Evolutionary conservation across 2,113 vertebrate genomes (phyloP).

Genomic region (Entomyzon cyanotis): DNA sequence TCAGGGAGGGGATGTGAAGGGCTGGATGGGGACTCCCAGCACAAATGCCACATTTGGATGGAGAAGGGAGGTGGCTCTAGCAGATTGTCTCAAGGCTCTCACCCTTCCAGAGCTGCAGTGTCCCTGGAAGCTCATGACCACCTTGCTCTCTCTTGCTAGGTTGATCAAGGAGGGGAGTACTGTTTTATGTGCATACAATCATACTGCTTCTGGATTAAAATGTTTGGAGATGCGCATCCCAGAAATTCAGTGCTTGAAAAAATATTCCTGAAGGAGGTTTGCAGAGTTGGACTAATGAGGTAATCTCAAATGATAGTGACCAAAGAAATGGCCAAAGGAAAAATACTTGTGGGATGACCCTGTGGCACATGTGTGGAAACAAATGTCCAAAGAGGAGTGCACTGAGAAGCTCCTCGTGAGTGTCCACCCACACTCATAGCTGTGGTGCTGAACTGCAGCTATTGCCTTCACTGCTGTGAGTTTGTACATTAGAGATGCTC

Average conservation of each 20-base stretch:
- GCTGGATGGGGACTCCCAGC: neutral
- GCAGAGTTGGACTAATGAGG: neutral
- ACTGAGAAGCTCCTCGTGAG: neutral
- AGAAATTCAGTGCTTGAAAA: neutral
- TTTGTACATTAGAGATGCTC: fast-evolving
- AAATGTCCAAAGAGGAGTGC: neutral
- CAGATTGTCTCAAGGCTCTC: neutral
- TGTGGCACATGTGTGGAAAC: neutral
- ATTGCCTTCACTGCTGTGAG: neutral
- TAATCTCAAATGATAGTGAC: neutral
- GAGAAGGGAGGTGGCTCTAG: neutral
- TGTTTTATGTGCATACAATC: neutral
- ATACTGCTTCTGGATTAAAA: neutral
- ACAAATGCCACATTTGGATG: neutral
- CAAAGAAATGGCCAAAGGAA: neutral
- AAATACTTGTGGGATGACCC: neutral
- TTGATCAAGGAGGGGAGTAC: neutral
- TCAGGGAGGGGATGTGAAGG: neutral
- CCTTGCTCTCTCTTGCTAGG: neutral
- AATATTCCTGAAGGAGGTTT: neutral
- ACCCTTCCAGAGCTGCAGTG: neutral
- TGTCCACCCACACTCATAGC: neutral
- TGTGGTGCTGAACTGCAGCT: neutral
- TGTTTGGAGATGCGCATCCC: neutral
- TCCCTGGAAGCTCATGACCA: neutral